These are phyloP conservation scores for Poeciliopsis gracilis DNA, from an alignment of 2,797 vertebrate species.

Conservation along the genomic window DNA sequence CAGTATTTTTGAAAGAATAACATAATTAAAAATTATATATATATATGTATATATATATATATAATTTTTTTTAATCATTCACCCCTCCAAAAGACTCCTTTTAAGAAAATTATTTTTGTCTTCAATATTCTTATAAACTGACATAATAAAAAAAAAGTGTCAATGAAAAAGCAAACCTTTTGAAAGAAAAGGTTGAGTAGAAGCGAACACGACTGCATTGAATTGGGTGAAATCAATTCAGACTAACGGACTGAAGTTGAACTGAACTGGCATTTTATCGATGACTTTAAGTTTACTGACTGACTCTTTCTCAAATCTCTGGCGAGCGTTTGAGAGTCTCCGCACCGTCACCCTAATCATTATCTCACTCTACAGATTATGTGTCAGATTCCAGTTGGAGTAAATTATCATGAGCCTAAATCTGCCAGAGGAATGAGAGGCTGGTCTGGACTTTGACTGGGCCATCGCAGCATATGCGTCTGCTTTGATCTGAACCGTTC, in stretches of 20 bases:
- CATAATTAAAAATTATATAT: background rate
- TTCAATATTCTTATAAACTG: background rate
- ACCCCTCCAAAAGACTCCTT: background rate
- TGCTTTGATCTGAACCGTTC: background rate
- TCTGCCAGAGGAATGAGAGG: too few species aligned
- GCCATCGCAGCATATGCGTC: background rate
- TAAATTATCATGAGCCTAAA: too few species aligned
- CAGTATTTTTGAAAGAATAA: background rate
- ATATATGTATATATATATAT: background rate
- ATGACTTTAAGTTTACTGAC: background rate
- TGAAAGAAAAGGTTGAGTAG: background rate
- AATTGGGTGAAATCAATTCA: background rate
- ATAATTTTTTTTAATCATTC: background rate
- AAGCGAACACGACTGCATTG: background rate
- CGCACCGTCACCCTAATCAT: background rate
- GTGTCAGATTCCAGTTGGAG: background rate
- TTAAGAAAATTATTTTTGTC: background rate
- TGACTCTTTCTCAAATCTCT: background rate
- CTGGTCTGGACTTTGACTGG: background rate
- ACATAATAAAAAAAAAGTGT: background rate
- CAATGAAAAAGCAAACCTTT: background rate
- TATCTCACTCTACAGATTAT: background rate
- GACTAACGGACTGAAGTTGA: background rate
- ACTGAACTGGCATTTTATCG: background rate
- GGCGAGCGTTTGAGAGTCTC: background rate